A percentile compares a stretch with the other conserved stretches of the same genome.
Conservation (phyloP, 2,797 vertebrate species). For the Loris lydekkerianus region DNA sequence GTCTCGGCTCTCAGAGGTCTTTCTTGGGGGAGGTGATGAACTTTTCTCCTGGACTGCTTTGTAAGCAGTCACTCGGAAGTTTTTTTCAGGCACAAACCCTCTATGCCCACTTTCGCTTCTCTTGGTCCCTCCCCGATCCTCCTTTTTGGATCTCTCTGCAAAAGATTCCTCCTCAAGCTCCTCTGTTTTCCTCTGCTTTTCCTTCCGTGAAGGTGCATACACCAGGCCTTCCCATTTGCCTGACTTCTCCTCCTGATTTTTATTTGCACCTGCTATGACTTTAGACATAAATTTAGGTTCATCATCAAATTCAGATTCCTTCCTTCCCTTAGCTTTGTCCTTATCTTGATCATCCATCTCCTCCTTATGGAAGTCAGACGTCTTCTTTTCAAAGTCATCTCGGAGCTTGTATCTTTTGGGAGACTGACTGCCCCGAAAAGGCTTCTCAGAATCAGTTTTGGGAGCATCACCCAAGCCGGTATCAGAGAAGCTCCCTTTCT, state of each 20-base stretch:
- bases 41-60: no score
- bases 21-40: no score
- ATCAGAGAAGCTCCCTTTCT: slow-evolving; percentile 91
- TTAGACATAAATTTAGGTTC: no score
- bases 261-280: no score
- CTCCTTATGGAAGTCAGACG: slow-evolving; percentile 93
- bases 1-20: no score
- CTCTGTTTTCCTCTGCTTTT: slow-evolving; percentile 92
- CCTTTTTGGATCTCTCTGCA: slow-evolving; percentile 87
- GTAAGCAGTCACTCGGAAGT: no score
- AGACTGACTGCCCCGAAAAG: slow-evolving; percentile 63
- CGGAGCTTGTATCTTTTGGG: slow-evolving; percentile 92
- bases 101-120: slow-evolving; percentile 91
- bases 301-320: slow-evolving; percentile 91
- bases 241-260: slow-evolving; percentile 92
- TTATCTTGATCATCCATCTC: slow-evolving; percentile 94
- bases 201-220: slow-evolving; percentile 91
- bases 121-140: slow-evolving; percentile 86
- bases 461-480: slow-evolving; percentile 85
- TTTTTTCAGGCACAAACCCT: slow-evolving; percentile 89
- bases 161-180: slow-evolving; percentile 92
- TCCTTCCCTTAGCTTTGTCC: slow-evolving; percentile 91
- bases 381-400: slow-evolving; percentile 92
- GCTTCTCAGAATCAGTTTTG: slow-evolving; percentile 89
- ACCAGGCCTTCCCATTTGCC: slow-evolving; percentile 94